Evolutionary conservation across 2,113 vertebrate species (phyloP).

Genomic region (Chaetura pelagica): DNA sequence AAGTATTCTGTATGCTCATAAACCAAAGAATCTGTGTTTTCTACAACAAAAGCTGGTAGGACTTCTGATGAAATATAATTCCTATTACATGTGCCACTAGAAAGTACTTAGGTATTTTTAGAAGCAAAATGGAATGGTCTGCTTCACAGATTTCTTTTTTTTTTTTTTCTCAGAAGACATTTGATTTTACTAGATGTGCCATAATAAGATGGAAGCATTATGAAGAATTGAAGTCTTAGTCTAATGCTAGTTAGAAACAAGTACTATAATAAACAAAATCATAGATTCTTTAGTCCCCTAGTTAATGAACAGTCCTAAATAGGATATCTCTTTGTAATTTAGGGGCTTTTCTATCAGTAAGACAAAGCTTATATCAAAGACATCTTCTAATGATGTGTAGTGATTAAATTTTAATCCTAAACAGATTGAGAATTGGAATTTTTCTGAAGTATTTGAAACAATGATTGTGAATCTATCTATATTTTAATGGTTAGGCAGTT

Average conservation of each 20-base stretch:
- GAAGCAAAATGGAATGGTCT: background rate
- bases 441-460: background rate
- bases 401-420: background rate
- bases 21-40: constrained; percentile 36
- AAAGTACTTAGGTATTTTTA: background rate
- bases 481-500: background rate
- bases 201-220: background rate
- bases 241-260: background rate
- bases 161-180: background rate
- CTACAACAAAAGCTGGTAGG: background rate
- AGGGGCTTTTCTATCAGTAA: background rate
- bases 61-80: background rate
- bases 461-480: background rate
- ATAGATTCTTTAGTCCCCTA: background rate
- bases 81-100: background rate
- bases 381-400: too few species aligned
- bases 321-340: background rate
- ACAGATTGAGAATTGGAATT: background rate
- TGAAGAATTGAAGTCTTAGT: background rate
- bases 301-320: background rate
- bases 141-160: background rate
- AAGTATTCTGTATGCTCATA: background rate
- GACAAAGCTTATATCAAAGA: background rate
- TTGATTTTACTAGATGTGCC: background rate
- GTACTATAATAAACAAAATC: background rate